A percentile compares a stretch with the other conserved stretches of the same genome.
These are phyloP conservation scores for Cephalopterus ornatus DNA, from an alignment of 2,113 vertebrate genomes.

Conservation along the genomic window DNA sequence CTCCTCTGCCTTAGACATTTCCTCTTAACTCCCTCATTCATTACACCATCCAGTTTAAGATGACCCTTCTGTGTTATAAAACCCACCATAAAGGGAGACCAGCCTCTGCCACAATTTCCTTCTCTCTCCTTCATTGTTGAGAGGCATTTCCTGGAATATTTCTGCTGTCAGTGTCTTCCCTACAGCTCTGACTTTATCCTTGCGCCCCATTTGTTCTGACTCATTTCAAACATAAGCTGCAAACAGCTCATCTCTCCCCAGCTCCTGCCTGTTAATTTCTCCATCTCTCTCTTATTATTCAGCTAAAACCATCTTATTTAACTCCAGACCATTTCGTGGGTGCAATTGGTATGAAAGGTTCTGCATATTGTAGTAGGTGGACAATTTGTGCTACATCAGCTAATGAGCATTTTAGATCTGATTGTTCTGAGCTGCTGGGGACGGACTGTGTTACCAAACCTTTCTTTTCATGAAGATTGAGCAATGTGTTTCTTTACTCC, in stretches of 20 bases:
- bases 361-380: neutral
- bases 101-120: neutral
- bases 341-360: neutral
- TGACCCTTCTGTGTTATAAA: neutral
- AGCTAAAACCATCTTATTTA: neutral
- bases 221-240: neutral
- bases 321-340: neutral
- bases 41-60: neutral
- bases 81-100: neutral
- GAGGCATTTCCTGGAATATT: neutral
- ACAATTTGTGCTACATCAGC: neutral
- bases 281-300: neutral
- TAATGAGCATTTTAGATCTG: neutral
- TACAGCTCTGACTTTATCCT: neutral
- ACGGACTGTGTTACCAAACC: neutral
- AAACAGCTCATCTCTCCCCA: neutral
- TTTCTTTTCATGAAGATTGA: slow-evolving; percentile 1
- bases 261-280: neutral
- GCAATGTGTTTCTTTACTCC: neutral
- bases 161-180: neutral
- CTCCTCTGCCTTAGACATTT: neutral
- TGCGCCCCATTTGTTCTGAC: neutral
- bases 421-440: neutral
- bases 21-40: neutral
- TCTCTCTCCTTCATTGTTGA: neutral